phyloP scores from a whole-genome alignment of 2,797 vertebrate species.

The Rhabdophis nuchalis region DNA sequence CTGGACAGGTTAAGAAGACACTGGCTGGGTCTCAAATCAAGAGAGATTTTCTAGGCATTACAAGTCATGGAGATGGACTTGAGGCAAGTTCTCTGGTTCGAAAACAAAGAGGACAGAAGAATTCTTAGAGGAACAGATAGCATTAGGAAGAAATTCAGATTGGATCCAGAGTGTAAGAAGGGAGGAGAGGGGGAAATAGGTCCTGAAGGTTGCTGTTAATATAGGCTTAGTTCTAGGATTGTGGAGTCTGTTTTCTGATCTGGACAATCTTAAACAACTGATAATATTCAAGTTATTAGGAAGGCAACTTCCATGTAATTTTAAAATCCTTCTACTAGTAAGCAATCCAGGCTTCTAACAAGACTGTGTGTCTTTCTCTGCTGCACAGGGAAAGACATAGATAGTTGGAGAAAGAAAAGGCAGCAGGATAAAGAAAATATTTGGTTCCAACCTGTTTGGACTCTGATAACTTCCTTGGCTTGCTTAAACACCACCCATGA shows the following conservation, averaged over 20 bases:
- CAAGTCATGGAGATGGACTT: not conserved
- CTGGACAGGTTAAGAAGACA: not conserved
- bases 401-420: not conserved
- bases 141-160: not conserved
- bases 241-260: not conserved
- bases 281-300: not conserved
- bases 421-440: not conserved
- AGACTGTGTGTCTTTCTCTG: not conserved
- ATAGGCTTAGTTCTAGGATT: not conserved
- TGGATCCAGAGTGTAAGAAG: not conserved
- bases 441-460: not conserved
- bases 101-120: not conserved
- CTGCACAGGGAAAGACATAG: not conserved
- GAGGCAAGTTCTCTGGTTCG: not conserved
- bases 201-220: not conserved
- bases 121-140: not conserved
- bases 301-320: not conserved
- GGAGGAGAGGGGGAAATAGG: not conserved
- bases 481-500: not conserved
- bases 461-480: not conserved
- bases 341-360: not conserved
- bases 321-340: not conserved
- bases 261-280: not conserved
- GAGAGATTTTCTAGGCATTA: not conserved
- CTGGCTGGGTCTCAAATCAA: not conserved